Evolutionary conservation across 2,888 invertebrate species (phyloP), one percentile per base, ranked within the genome.

Genomic region (Plusia festucae): DNA sequence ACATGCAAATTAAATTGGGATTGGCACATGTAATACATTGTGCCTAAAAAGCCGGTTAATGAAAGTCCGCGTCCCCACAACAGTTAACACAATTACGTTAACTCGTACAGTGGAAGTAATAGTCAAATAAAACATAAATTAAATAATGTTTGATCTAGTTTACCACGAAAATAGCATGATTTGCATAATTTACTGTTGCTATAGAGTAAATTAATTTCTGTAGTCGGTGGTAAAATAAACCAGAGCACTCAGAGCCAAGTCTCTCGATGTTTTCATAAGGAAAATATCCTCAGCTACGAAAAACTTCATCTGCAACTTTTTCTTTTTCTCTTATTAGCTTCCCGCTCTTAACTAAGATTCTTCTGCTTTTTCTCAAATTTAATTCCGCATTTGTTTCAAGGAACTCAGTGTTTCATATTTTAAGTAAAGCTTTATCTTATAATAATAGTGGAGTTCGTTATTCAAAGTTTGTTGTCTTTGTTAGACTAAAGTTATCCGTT

Each of bases 281-380:
- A 91, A 91, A 88, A 85, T 91, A 90, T 90, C 83, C 83, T 84
- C 78, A 83, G 85, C 83, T 82, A 86, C 89, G 86, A 86, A 88
- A 90, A 91, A 90, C 90, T 91, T 91, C 83, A 86, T 88, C 85
- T 85, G 83, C 79, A 88, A 90, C 86, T 90, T 92, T 90, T 91
- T 86, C 84, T 85, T 88, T 85, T 82, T 78, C 79, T 81, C 85
- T 90, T 91, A 91, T 92, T 91, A 89, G 87, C 90, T 90, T 88
- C 85, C 85, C 86, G 83, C 82, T 88, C 87, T 90, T 90, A 88
- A 90, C 88, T 90, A 89, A 88, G 85, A 88, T 86, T 87, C 86
- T 86, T 84, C 83, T 86, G 83, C 85, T 85, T 87, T 86, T 88
- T 82, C 80, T 84, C 75, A 84, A 88, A 86, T 90, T 89, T 88